A percentile compares a stretch with the other conserved stretches of the same genome.
These are phyloP conservation scores for Callipepla californica DNA, from an alignment of 2,113 vertebrate species.

Conservation along the genomic window DNA sequence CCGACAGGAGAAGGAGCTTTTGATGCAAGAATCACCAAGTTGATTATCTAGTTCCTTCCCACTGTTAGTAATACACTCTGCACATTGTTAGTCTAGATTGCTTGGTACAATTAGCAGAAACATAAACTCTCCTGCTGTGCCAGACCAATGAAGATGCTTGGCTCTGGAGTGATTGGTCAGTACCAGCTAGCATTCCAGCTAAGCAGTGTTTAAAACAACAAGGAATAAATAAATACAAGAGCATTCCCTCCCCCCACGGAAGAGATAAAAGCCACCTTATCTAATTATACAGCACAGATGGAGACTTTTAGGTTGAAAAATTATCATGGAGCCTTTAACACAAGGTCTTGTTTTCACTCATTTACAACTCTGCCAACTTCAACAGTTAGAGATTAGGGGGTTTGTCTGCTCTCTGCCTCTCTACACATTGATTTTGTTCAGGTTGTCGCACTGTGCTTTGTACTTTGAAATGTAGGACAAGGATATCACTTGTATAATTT, in stretches of 20 bases:
- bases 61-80: not conserved
- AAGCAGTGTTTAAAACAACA: not conserved
- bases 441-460: not conserved
- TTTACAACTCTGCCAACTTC: not conserved
- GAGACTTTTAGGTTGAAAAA: not conserved
- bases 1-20: not conserved
- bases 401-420: not conserved
- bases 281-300: accelerated
- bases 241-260: no score
- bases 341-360: not conserved
- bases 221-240: not conserved
- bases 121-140: not conserved
- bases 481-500: not conserved
- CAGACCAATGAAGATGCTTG: not conserved
- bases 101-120: not conserved
- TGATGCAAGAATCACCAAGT: not conserved
- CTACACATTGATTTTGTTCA: not conserved
- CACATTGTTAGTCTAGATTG: not conserved
- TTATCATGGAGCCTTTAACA: not conserved
- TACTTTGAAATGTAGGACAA: not conserved
- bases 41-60: not conserved
- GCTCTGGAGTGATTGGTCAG: not conserved
- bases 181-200: not conserved
- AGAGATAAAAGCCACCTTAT: not conserved
- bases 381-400: not conserved